Evolutionary conservation across 2,113 vertebrate species (phyloP).

Genomic region (Solea senegalensis): DNA sequence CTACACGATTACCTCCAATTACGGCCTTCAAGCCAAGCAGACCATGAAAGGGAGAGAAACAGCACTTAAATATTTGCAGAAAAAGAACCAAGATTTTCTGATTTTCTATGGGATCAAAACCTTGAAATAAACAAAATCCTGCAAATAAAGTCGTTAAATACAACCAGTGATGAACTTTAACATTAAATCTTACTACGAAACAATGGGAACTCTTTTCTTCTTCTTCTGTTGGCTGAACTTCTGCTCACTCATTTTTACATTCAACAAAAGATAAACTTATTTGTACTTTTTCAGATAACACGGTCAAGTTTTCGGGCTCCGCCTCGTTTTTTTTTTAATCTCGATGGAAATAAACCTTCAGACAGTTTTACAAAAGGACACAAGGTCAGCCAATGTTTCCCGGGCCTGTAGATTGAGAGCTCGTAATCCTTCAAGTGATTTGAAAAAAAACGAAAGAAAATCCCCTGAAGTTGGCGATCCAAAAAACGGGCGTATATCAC

Average conservation of each 20-base stretch:
- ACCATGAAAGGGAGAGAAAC: constrained; percentile 46
- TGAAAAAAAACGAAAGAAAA: constrained; percentile 5
- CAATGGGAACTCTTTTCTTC: background rate
- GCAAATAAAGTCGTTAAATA: background rate
- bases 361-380: constrained; percentile 11
- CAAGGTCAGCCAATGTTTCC: constrained; percentile 18
- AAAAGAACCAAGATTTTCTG: constrained; percentile 1
- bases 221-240: background rate
- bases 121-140: background rate
- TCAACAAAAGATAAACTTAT: constrained; percentile 12
- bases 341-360: background rate
- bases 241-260: background rate
- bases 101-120: background rate
- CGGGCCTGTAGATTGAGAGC: constrained; percentile 4
- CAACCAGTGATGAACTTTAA: too few relatives aligned
- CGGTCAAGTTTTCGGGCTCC: background rate
- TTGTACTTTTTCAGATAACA: constrained; percentile 21
- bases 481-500: constrained; percentile 13
- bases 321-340: background rate
- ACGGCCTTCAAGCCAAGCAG: constrained; percentile 33
- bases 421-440: constrained; percentile 27
- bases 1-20: constrained; percentile 65
- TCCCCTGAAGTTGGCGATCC: constrained; percentile 1
- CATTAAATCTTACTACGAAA: too few relatives aligned
- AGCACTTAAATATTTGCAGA: constrained; percentile 23